These are phyloP conservation scores for Harpegnathos saltator DNA, from an alignment of 1,140 invertebrate species.

Conservation along the genomic window DNA sequence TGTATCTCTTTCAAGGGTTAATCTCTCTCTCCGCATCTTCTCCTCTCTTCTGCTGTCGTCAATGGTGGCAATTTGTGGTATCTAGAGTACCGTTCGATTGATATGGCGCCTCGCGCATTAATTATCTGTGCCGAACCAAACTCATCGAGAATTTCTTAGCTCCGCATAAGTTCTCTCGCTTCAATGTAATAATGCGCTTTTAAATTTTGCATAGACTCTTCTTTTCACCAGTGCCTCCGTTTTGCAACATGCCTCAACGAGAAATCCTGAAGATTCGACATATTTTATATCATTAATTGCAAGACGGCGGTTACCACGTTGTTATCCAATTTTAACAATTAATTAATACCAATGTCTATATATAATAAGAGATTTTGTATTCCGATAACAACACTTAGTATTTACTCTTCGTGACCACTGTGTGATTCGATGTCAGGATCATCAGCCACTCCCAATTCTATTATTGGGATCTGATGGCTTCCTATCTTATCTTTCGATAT, in stretches of 20 bases:
- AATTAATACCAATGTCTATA: too few species aligned
- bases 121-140: constrained; percentile 89
- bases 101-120: constrained; percentile 86
- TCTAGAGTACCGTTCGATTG: constrained; percentile 87
- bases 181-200: constrained; percentile 92
- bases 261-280: constrained; percentile 88
- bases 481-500: constrained; percentile 87
- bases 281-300: constrained; percentile 11
- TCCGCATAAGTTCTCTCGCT: constrained; percentile 92
- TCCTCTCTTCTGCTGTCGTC: too few species aligned
- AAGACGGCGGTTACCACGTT: too few species aligned
- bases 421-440: constrained; percentile 89
- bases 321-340: too few species aligned
- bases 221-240: constrained; percentile 89
- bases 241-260: constrained; percentile 95
- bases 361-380: background rate
- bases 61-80: too few species aligned
- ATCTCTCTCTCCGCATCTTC: too few species aligned
- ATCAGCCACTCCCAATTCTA: constrained; percentile 89
- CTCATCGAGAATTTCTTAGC: constrained; percentile 93
- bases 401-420: constrained; percentile 91
- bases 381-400: background rate
- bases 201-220: constrained; percentile 85
- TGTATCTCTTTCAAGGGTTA: too few species aligned
- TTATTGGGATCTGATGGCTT: constrained; percentile 93